Evolutionary conservation across 2,797 vertebrate species (phyloP), one percentile per base, ranked within the genome.

Genomic region (Antennarius maculatus): DNA sequence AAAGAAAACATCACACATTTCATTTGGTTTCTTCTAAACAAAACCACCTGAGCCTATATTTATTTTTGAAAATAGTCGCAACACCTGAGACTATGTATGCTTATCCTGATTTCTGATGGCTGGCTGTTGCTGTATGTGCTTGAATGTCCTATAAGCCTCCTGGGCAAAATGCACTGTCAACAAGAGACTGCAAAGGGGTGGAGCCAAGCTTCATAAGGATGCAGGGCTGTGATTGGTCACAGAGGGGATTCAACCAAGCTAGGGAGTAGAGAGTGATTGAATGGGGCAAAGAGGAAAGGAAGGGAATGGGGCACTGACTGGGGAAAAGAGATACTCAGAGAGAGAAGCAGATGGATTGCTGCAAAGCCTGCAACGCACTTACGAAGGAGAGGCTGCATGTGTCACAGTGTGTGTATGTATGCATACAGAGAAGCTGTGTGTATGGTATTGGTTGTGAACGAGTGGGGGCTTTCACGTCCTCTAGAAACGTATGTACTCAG

Each of bases 181-280:
- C 75, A 66, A 29, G 23, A 42, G 55, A 55, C 6, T 59, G 74
- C 23, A 13, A 18, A 39, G 66, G 59, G 74, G 82, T 16, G 64
- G 78, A 61, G 71, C 54, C 37, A 23, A 0, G 37, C 82, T 89
- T 80, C 75, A 88, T 88, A 88, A 87, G 88, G 86, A 89, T 86
- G 82, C 31, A 23, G 54, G 71, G 29, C 60, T 66, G 74, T 55
- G 76, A 90, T 91, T 90, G 89, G 91, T 77, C 54, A 8, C 49
- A 6, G 23, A 28, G 61, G 67, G 65, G 66, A 34, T 54, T 45
- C 54, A 59, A 60, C 47, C 14, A 54, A 67, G 43, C 49, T 49
- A 53, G 61, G 52, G 75, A 76, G 70, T 68, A 47, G 76, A 60
- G 70, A 51, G 72, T 66, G 74, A 81, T 52, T 82, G 84, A 83